Base-by-base conservation (phyloP, 2,113 vertebrate species). In the Laticauda laticaudata region DNA sequence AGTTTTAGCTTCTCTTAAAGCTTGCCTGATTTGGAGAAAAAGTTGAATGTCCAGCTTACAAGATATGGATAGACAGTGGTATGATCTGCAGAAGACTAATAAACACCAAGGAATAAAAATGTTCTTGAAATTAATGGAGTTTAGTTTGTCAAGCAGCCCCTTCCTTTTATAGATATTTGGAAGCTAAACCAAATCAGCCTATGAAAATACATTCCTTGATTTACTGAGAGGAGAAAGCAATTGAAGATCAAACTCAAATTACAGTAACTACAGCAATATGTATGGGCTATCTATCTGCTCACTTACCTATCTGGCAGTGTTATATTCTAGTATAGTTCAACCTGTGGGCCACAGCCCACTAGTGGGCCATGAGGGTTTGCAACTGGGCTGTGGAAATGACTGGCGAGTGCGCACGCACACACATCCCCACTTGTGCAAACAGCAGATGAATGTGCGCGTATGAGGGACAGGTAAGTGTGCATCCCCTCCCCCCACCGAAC, bases 221-320 rank as follows among this genome's bases (percentile, higher is more conserved):
- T 97, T 94, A 94, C 95, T 94, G 95, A 94, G 7, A 94, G 94
- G 93, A 57, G 94, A 92, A 95, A 94, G 94, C 89, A 95, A 96
- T 94, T 48, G 89, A 92, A 94, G 93, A 97, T 88, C 94, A 96
- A 95, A 93, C 93, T 87, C 7, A n/a, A 94, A 92, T 95, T 94
- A 91, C 94, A 95, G 94, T 95, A 95, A 95, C 93, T 93, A 94
- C 92, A 93, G 93, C 55, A 92, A 90, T 92, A 94, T 64, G 20
- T 48, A 92, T 91, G 54, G 21, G 91, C 91, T 94, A 92, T 39
- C 69, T 56, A 29, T 43, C 94, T 94, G 91, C 94, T 94, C 90
- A 92, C 92, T 92, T 45, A 34, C 18, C 20, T 88, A 94, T 93
- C 59, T 92, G 96, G 94, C 95, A 95, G 90, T 81, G 92, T 90